A percentile compares a stretch with the other conserved stretches of the same genome.
phyloP scores from a whole-genome alignment of 2,797 vertebrate genomes.

The Sebastolobus alascanus region DNA sequence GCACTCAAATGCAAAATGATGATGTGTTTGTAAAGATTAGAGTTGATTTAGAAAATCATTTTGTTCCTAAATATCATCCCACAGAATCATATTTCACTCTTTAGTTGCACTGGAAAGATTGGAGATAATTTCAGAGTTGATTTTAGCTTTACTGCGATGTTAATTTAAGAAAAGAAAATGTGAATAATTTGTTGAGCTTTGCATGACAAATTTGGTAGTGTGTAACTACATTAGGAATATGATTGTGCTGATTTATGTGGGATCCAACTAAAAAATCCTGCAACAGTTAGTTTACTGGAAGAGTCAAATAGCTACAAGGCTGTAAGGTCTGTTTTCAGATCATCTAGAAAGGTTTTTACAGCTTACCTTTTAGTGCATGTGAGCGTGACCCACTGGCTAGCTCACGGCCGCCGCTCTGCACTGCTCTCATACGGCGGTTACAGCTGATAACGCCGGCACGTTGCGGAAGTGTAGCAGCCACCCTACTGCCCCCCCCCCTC shows the following conservation, averaged over 20 bases:
- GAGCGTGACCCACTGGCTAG: no score
- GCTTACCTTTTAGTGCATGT: not conserved
- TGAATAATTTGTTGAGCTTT: not conserved
- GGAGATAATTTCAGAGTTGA: not conserved
- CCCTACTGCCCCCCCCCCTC: no score
- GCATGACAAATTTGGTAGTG: not conserved
- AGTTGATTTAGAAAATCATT: not conserved
- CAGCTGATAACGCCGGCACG: no score
- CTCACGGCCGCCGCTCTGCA: no score
- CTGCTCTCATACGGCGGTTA: no score
- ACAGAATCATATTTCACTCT: not conserved
- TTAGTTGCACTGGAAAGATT: not conserved
- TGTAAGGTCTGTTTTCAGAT: not conserved
- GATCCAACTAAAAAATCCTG: not conserved
- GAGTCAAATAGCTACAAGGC: no score
- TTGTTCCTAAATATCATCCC: not conserved
- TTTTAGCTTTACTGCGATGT: not conserved
- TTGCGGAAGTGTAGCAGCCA: rapidly evolving
- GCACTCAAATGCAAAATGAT: not conserved
- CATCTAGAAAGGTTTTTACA: not conserved
- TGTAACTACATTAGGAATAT: not conserved
- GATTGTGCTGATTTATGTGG: not conserved
- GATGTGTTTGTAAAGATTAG: not conserved
- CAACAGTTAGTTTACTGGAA: not conserved
- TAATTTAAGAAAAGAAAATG: not conserved